Base-by-base conservation (phyloP, 2,113 vertebrate genomes). In the Heterocephalus glaber region DNA sequence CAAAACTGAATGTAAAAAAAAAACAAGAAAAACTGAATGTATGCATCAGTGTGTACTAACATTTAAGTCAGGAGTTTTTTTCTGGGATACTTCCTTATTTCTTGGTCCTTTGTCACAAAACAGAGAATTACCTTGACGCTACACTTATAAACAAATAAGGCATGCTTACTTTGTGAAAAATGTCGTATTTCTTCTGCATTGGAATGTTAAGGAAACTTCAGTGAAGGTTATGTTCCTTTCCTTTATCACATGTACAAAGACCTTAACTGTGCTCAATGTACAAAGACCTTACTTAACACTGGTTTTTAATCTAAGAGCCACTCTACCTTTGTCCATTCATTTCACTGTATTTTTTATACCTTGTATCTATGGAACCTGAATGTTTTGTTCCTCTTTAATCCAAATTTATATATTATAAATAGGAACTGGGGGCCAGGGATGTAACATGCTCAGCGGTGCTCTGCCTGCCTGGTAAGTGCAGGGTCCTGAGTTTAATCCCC, bases 1-100 rank as follows among this genome's bases (percentile, higher is more conserved):
- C 2, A 17, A 76, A 52, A 41, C 11, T 24, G 41, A 63, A 19
- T 3, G 3, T 38, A n/a, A n/a, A n/a, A n/a, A n/a, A n/a, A n/a
- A n/a, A n/a, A n/a, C n/a, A n/a, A n/a, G n/a, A n/a, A 17, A 76
- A 52, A 41, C 11, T 24, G 47, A 49, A 49, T 20, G 17, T 20
- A 1, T 60, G 47, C 30, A 24, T 60, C 3, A 0, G 2, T 9
- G 1, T 7, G 24, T 16, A 20, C n/a, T 95, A 60, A 90, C 17
- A 44, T 72, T 95, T 28, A 20, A 72, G 35, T 20, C 10, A 16
- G 14, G 56, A 85, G 1, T 3, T 70, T 3, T n/a, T 83, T 93
- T n/a, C 80, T 58, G 66, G 38, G 33, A 44, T 54, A 1, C 17
- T 35, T 74, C 30, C 3, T 70, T 65, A 30, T 19, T 74, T 2